phyloP scores from a whole-genome alignment of 2,113 vertebrate species.

The Grallaria varia region DNA sequence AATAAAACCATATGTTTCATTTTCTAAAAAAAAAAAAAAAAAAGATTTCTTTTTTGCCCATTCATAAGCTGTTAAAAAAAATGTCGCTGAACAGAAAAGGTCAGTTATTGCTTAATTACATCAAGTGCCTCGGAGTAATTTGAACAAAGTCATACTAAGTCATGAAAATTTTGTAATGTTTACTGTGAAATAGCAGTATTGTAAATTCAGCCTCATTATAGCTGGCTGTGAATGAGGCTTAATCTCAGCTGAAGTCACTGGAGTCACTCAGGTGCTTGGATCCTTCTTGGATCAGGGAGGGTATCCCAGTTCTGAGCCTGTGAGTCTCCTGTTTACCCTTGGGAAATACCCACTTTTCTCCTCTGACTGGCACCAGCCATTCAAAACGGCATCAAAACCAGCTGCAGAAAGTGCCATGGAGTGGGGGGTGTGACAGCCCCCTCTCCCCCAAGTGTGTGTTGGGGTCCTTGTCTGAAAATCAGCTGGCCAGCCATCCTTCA shows the following conservation, averaged over 20 bases:
- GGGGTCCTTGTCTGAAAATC: not conserved
- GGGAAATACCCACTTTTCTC: not conserved
- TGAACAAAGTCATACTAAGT: constrained; percentile 46
- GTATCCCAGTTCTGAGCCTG: not conserved
- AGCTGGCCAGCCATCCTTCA: not conserved
- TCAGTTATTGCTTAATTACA: constrained; percentile 52
- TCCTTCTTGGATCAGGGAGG: not conserved
- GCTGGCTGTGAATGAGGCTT: not conserved
- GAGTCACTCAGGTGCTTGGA: not conserved
- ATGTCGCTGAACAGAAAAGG: not conserved
- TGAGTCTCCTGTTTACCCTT: not conserved
- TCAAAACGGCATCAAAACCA: not conserved
- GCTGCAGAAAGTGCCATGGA: not conserved
- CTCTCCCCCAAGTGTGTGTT: not conserved
- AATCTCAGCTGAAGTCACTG: not conserved
- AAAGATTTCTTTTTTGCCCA: constrained; percentile 42
- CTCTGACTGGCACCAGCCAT: not conserved
- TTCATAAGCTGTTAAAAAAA: constrained; percentile 52
- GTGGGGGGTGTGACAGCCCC: not conserved
- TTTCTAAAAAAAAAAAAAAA: constrained; percentile 14
- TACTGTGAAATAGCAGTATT: constrained; percentile 24
- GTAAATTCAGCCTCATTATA: not conserved
- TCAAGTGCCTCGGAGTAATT: constrained; percentile 17
- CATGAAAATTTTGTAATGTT: constrained; percentile 35
- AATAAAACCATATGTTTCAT: constrained; percentile 73